Conservation (phyloP, 2,113 vertebrate genomes). For the Taurulus bubalis region DNA sequence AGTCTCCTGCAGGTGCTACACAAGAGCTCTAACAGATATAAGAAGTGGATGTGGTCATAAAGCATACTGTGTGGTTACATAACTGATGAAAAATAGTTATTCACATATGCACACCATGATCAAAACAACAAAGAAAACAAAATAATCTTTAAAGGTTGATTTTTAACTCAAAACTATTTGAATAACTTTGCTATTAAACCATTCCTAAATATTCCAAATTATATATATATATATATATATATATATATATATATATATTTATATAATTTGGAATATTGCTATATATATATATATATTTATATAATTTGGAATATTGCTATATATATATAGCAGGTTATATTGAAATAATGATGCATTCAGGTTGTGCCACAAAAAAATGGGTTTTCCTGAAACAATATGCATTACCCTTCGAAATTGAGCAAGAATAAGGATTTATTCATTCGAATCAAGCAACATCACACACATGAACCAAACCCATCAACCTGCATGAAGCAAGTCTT, state of each 20-base stretch:
- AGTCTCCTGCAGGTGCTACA: constrained; percentile 88
- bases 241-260: too few relatives aligned
- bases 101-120: not conserved
- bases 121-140: not conserved
- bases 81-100: not conserved
- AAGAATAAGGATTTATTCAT: not conserved
- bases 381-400: not conserved
- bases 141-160: not conserved
- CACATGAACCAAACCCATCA: not conserved
- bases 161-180: not conserved
- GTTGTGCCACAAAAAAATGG: not conserved
- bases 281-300: too few relatives aligned
- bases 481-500: not conserved
- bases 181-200: not conserved
- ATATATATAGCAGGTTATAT: not conserved
- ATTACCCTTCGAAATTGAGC: not conserved
- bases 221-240: too few relatives aligned
- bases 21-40: constrained; percentile 58
- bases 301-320: too few relatives aligned
- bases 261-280: too few relatives aligned
- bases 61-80: constrained; percentile 22
- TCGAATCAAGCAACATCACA: not conserved
- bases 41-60: constrained; percentile 21
- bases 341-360: not conserved
- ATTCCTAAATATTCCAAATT: not conserved